Conservation (phyloP, 2,113 vertebrate species). For the Amblyopsis rosae region DNA sequence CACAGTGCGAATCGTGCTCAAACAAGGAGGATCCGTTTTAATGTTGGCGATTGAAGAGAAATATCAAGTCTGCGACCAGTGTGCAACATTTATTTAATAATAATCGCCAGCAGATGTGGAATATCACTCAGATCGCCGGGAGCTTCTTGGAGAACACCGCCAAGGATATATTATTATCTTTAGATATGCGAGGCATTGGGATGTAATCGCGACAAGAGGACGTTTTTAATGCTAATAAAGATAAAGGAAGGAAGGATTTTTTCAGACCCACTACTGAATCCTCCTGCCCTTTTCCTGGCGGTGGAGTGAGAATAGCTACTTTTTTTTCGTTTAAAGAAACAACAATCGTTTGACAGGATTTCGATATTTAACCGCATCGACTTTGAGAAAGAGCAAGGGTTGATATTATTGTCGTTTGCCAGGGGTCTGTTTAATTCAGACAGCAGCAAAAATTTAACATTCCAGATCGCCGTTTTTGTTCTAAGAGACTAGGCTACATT, state of each 20-base stretch:
- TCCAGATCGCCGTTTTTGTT: conserved; percentile 61
- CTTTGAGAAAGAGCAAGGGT: conserved; percentile 54
- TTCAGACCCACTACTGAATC: conserved; percentile 58
- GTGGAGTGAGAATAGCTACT: conserved; percentile 64
- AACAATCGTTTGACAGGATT: conserved; percentile 33
- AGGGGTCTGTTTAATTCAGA: conserved; percentile 54
- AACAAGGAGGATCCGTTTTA: conserved; percentile 26
- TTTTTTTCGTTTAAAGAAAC: conserved; percentile 42
- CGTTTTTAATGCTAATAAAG: conserved; percentile 78
- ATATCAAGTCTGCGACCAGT: conserved; percentile 15
- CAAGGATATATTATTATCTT: conserved; percentile 35
- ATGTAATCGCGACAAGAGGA: conserved; percentile 55
- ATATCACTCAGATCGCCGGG: conserved; percentile 47
- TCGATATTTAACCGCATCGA: conserved; percentile 42
- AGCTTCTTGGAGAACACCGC: conserved; percentile 1
- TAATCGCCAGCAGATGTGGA: conserved; percentile 54
- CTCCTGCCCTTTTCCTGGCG: conserved; percentile 67
- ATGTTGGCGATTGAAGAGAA: conserved; percentile 12
- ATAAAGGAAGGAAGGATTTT: conserved; percentile 77
- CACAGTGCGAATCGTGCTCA: conserved; percentile 26
- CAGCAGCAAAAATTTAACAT: conserved; percentile 74
- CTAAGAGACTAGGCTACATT: conserved; percentile 58
- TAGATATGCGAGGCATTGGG: conserved; percentile 25
- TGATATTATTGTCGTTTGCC: conserved; percentile 25
- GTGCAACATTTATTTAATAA: conserved; percentile 51